phyloP scores from a whole-genome alignment of 2,797 vertebrate species.

The Phylloscopus collybita region DNA sequence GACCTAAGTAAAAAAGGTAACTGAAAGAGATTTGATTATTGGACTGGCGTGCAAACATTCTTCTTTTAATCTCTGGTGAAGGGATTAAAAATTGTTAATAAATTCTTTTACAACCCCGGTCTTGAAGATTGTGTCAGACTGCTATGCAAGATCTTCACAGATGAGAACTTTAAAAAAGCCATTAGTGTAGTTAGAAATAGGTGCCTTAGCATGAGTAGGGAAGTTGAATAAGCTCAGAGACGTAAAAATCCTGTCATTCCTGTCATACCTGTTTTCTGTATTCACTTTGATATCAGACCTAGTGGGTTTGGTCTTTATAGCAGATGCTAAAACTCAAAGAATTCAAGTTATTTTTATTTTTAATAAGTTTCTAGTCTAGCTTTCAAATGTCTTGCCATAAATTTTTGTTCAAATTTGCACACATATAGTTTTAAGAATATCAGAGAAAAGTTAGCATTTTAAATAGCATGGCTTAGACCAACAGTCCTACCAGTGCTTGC shows the following conservation, averaged over 20 bases:
- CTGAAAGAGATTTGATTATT: neutral
- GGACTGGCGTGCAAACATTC: neutral
- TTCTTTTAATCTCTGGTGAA: neutral
- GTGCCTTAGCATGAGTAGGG: neutral
- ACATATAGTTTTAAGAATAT: neutral
- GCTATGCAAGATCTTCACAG: neutral
- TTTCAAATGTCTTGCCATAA: neutral
- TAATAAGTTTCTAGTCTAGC: neutral
- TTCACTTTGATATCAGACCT: constrained; percentile 10
- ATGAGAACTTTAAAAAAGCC: neutral
- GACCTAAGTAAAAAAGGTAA: constrained; percentile 99
- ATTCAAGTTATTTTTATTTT: neutral
- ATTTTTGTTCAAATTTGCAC: neutral
- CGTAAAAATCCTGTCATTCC: neutral
- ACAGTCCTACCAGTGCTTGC: neutral
- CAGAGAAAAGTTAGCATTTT: neutral
- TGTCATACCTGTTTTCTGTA: neutral
- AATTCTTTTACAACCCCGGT: neutral
- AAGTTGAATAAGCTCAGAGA: neutral
- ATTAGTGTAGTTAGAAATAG: neutral
- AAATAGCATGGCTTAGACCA: neutral
- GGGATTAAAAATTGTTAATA: neutral
- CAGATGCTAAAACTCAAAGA: neutral
- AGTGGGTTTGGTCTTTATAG: neutral
- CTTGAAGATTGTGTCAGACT: neutral